These are phyloP conservation scores for Cichlasoma orientale DNA, from an alignment of 2,797 vertebrate species.

Conservation along the genomic window DNA sequence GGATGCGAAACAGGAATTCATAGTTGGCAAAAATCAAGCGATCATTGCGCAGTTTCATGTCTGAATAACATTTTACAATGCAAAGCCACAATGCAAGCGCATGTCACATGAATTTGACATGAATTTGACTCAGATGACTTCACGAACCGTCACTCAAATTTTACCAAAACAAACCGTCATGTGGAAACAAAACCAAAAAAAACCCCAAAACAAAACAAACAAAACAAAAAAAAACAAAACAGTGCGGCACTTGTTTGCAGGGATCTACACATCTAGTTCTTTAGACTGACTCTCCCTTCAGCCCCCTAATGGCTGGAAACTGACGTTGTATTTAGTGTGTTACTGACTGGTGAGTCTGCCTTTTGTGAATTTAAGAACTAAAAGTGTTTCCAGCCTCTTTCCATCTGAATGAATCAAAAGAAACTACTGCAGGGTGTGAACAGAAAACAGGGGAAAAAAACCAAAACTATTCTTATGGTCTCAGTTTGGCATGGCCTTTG, in stretches of 20 bases:
- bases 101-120: background rate
- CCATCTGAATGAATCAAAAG: constrained; percentile 17
- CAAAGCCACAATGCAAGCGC: constrained; percentile 4
- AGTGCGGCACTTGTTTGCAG: background rate
- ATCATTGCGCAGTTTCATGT: background rate
- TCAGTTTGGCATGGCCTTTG: constrained; percentile 34
- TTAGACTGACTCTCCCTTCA: background rate
- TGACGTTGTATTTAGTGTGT: constrained; percentile 6
- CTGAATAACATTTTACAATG: constrained; percentile 8
- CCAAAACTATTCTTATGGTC: constrained; percentile 26
- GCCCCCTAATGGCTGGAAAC: constrained; percentile 11
- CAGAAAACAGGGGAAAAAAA: constrained; percentile 12
- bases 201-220: too few relatives aligned
- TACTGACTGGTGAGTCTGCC: constrained; percentile 9
- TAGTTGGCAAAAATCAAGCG: background rate
- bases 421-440: constrained; percentile 28
- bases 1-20: background rate
- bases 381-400: constrained; percentile 35
- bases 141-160: constrained; percentile 15
- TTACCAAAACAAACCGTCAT: background rate
- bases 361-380: constrained; percentile 29
- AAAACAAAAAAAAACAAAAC: background rate
- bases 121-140: background rate
- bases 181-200: too few relatives aligned
- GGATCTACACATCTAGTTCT: constrained; percentile 11